Percentiles rank a stretch among this genome's conserved stretches.
Evolutionary conservation across 1,140 invertebrate genomes (phyloP).

Genomic region (Cotesia typhae): DNA sequence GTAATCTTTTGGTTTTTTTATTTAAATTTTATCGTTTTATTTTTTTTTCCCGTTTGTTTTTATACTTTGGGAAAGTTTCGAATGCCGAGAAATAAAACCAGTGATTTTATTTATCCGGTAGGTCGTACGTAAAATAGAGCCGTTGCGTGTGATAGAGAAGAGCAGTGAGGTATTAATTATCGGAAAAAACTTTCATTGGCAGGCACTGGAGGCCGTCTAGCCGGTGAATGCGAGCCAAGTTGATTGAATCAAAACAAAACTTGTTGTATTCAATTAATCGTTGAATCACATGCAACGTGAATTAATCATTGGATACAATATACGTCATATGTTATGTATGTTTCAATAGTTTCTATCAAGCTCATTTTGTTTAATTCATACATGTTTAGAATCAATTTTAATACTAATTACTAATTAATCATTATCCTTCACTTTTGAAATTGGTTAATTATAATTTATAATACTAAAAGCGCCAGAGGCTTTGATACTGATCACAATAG

Average conservation of each 20-base stretch:
- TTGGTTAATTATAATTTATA: too few species aligned
- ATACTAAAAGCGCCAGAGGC: too few species aligned
- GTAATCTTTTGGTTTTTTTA: slow-evolving; percentile 8
- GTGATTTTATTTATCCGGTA: slow-evolving; percentile 19
- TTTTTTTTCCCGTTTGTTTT: neutral
- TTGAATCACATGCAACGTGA: neutral
- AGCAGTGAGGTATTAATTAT: slow-evolving; percentile 17
- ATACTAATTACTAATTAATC: too few species aligned
- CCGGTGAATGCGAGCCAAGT: neutral
- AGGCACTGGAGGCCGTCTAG: too few species aligned
- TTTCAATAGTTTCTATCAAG: too few species aligned
- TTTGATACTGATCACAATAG: too few species aligned
- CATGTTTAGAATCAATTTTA: too few species aligned
- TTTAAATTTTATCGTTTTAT: slow-evolving; percentile 10
- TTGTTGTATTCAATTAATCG: slow-evolving; percentile 1
- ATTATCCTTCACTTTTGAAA: too few species aligned
- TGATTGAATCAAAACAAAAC: slow-evolving; percentile 12
- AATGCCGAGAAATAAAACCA: neutral
- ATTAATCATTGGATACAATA: too few species aligned
- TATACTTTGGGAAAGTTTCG: slow-evolving; percentile 10
- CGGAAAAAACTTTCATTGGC: slow-evolving; percentile 2
- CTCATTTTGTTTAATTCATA: too few species aligned
- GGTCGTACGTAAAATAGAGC: slow-evolving; percentile 19
- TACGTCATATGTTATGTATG: neutral
- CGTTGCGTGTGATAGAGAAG: slow-evolving; percentile 22